phyloP scores from a whole-genome alignment of 2,888 invertebrate species.

The Hipparchia semele region DNA sequence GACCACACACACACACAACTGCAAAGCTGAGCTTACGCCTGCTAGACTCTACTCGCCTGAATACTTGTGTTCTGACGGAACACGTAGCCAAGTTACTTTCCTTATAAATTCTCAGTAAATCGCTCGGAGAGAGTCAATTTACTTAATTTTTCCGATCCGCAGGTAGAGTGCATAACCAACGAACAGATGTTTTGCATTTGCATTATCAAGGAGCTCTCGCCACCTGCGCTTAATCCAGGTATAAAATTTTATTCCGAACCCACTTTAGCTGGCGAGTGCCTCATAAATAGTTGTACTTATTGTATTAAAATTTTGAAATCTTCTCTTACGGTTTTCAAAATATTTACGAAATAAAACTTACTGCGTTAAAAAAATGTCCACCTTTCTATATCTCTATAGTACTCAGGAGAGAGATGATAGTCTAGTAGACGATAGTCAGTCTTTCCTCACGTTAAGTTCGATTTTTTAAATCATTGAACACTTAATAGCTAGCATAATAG shows the following conservation, averaged over 20 bases:
- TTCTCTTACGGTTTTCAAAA: neutral
- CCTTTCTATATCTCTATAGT: too few relatives aligned
- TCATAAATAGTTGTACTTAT: conserved; percentile 17
- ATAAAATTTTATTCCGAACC: conserved; percentile 40
- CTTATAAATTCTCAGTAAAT: neutral
- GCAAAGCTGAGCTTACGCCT: too few relatives aligned
- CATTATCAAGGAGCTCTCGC: conserved; percentile 36
- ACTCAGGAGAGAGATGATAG: too few relatives aligned
- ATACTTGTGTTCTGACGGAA: conserved; percentile 1
- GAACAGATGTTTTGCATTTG: conserved; percentile 43
- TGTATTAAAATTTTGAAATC: conserved; percentile 1
- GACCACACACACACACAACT: too few relatives aligned
- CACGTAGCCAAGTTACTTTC: conserved; percentile 12
- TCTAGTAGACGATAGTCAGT: too few relatives aligned
- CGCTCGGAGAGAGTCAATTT: conserved; percentile 36
- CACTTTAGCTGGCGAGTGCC: conserved; percentile 16
- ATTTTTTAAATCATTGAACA: too few relatives aligned
- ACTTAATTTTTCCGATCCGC: conserved; percentile 41
- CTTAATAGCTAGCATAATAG: too few relatives aligned
- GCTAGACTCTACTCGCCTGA: too few relatives aligned
- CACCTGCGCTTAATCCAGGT: conserved; percentile 40
- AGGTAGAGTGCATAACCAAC: conserved; percentile 41
- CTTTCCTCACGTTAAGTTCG: too few relatives aligned
- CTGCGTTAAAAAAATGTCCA: too few relatives aligned
- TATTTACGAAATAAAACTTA: too few relatives aligned